Base-by-base conservation (phyloP, 2,113 vertebrate species). In the Tyto alba region DNA sequence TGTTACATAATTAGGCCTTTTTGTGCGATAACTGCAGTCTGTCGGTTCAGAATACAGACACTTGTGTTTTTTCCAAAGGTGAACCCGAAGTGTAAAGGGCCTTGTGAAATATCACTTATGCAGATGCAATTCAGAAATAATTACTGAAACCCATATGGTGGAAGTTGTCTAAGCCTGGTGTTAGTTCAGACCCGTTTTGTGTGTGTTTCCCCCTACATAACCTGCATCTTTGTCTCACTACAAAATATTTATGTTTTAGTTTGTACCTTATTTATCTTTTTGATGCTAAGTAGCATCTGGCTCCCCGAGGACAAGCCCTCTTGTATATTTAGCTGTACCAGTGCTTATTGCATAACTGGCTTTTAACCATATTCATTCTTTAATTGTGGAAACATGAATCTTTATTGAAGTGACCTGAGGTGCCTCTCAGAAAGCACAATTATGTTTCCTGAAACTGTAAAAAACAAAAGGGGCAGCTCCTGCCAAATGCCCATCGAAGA, bases 1-100 rank as follows among this genome's bases (percentile, higher is more conserved):
- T 77, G 23, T 93, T 94, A 80, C 55, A 59, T 90, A 86, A 96
- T 94, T 93, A 88, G 96, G 97, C 97, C 96, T 93, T 96, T 95
- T 86, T 84, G 78, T 88, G 75, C 47, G 22, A 41, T 93, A 92
- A 83, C 74, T 93, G 73, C 88, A 59, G 73, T 71, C 66, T 90
- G 78, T 63, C 29, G 32, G 36, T 71, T 77, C 66, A 73, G 83
- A 59, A 93, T 69, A 29, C 26, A 91, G 68, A 69, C 73, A 40
- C 62, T 89, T 56, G 71, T 50, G 69, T 5, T 90, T 89, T 79
- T 94, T 76, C 71, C 89, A 84, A 94, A 92, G 94, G 91, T 95
- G 88, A 85, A 88, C 67, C 62, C 32, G 6, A 66, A 66, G 59
- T 32, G 57, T 32, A 25, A 79, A 89, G 55, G 85, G 77, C 84